These are phyloP conservation scores for Ophion obscuratus DNA, from an alignment of 2,888 invertebrate genomes.

Conservation along the genomic window DNA sequence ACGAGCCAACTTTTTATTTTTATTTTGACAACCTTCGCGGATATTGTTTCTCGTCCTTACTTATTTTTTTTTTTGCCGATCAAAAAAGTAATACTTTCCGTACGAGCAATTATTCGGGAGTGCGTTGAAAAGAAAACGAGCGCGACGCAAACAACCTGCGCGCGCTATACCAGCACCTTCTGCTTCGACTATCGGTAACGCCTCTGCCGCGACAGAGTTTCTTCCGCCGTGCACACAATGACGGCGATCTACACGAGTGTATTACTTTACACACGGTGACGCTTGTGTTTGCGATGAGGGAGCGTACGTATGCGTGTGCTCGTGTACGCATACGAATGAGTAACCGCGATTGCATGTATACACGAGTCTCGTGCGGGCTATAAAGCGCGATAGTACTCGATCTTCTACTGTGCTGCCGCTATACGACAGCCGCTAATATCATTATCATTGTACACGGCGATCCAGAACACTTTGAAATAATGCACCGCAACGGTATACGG, in stretches of 20 bases:
- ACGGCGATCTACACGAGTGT: conserved; percentile 45
- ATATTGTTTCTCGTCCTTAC: neutral
- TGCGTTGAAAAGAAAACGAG: conserved; percentile 32
- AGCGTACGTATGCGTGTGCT: conserved; percentile 31
- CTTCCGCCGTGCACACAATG: conserved; percentile 57
- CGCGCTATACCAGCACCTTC: conserved; percentile 60
- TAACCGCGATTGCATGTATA: conserved; percentile 38
- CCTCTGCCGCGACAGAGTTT: conserved; percentile 54
- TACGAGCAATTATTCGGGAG: conserved; percentile 25
- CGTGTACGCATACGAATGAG: conserved; percentile 64
- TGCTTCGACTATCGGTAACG: conserved; percentile 63
- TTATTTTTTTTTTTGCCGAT: neutral
- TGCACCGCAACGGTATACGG: neutral
- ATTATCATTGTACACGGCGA: conserved; percentile 37
- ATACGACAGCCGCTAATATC: conserved; percentile 15
- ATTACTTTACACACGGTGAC: conserved; percentile 24
- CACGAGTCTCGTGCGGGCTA: conserved; percentile 18
- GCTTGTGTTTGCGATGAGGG: conserved; percentile 33
- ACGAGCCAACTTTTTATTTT: neutral
- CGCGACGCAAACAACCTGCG: conserved; percentile 44
- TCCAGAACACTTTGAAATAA: neutral
- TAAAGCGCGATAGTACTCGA: conserved; percentile 20
- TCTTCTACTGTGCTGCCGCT: conserved; percentile 15
- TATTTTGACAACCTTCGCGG: neutral
- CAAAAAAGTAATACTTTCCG: too few species aligned